Evolutionary conservation across 2,888 invertebrate genomes (phyloP), one percentile per base, ranked within the genome.

Genomic region (Villa cingulata): DNA sequence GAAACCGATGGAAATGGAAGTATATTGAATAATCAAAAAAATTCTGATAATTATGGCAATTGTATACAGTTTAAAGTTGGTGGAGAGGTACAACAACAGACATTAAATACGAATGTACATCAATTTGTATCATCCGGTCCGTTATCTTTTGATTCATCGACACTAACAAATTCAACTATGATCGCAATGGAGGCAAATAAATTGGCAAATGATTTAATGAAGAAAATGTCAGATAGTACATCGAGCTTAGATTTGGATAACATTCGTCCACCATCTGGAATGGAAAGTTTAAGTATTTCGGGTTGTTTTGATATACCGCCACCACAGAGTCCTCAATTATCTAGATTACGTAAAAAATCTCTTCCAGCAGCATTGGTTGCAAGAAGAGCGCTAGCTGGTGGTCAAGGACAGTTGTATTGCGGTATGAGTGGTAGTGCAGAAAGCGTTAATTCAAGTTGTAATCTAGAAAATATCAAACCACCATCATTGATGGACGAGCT

Each of bases 381-480:
- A 1, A 76, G 80, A 57, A 72, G 85, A 50, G 86, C 85, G 0
- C 64, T 87, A 0, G 79, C 73, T 36, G 77, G 78, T 53, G 77
- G 78, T 52, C 72, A 71, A 15, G 9, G 16, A 4, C 66, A 66
- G 17, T 50, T 60, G 27, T 57, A 56, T 6, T 51, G 54, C 2
- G 56, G 55, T 37, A 68, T 73, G 46, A 73, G 74, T 12, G 76
- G 76, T 46, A 80, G 80, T 56, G 72, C 81, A 0, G 86, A 86
- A 59, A 80, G 80, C 56, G 60, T 70, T 2, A 72, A 71, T 52
- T 72, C 71, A 37, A 68, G 74, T 39, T 77, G 77, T 7, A 84
- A 86, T 60, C 67, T 88, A 29, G 89, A 90, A 32, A 82, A 83
- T 53, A 78, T 88, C 4, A 86, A 86, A 61, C 88, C 89, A 4